Conservation (phyloP, 2,797 vertebrate species). For the Rhincodon typus region DNA sequence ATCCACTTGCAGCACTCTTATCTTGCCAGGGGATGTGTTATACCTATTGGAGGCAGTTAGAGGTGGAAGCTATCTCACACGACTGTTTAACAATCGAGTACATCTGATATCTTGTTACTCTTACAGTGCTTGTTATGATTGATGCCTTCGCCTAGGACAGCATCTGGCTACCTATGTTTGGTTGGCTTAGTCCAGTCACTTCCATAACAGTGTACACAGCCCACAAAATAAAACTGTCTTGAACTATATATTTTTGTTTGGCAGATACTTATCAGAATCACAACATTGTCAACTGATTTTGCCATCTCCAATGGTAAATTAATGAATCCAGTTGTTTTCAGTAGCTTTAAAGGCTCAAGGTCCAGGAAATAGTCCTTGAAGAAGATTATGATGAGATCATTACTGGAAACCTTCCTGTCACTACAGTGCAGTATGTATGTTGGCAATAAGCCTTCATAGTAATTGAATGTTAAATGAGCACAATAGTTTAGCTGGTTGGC, state of each 20-base stretch:
- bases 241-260: background rate
- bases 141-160: background rate
- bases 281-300: background rate
- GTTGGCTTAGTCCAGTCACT: background rate
- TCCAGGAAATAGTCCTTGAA: background rate
- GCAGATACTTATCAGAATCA: background rate
- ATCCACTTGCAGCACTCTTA: no score
- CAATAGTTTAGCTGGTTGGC: background rate
- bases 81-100: no score
- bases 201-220: background rate
- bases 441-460: background rate
- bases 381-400: background rate
- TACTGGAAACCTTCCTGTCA: background rate
- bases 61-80: no score
- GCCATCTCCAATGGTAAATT: background rate
- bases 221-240: background rate
- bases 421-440: background rate
- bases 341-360: background rate
- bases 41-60: no score
- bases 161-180: background rate
- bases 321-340: background rate
- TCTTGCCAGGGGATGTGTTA: no score
- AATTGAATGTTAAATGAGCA: constrained; percentile 9
- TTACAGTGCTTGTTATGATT: background rate
- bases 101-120: background rate